Percentiles rank a stretch among this genome's conserved stretches.
Evolutionary conservation across 2,888 invertebrate species (phyloP).

Genomic region (Deroplatys truncata): DNA sequence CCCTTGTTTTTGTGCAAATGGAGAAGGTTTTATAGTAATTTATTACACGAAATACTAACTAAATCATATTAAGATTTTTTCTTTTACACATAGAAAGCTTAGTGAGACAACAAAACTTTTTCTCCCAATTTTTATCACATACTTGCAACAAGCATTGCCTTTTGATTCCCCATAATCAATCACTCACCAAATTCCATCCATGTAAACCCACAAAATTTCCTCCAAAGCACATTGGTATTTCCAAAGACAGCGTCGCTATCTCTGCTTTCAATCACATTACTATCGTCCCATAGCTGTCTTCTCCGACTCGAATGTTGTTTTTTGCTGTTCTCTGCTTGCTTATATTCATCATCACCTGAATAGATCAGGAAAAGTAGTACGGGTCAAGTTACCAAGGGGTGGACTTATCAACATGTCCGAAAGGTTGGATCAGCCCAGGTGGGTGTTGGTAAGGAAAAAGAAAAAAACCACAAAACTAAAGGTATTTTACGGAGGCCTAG

Average conservation of each 20-base stretch:
- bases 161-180: slow-evolving; percentile 15
- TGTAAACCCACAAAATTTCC: slow-evolving; percentile 13
- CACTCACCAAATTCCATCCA: slow-evolving; percentile 14
- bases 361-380: neutral
- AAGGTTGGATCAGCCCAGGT: neutral
- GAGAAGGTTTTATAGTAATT: neutral
- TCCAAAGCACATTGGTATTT: neutral
- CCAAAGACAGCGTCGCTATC: neutral
- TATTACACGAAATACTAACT: neutral
- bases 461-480: neutral
- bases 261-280: neutral
- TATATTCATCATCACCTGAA: slow-evolving; percentile 5
- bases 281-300: neutral
- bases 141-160: neutral
- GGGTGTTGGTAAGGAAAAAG: neutral
- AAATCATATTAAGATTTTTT: neutral
- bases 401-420: neutral
- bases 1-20: neutral
- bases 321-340: neutral
- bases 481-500: neutral
- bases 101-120: neutral
- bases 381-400: slow-evolving; percentile 8
- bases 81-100: neutral
- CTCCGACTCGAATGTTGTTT: neutral
- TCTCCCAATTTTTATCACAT: neutral